Base-by-base conservation (phyloP, 37 sponge, comb jelly and placozoan species). In the Theonella swinhoei region DNA sequence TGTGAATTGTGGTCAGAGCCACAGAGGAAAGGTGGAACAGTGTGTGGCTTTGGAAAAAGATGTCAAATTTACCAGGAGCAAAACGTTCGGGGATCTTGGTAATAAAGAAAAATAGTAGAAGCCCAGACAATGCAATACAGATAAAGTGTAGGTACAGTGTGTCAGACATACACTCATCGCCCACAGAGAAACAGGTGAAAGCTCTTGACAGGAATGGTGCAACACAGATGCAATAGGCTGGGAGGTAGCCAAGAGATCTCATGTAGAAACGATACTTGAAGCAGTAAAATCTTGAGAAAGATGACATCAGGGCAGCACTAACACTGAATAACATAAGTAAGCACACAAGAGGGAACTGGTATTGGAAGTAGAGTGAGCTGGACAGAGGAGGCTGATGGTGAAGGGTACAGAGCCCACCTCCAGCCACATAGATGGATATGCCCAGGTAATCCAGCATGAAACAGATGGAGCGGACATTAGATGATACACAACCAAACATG, bases 41-140 rank as follows among this genome's bases (percentile, higher is more conserved):
- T 64, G 92, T 93, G 77, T 97, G 98, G 41, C 94, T 93, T 25
- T 95, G 91, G 23, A 89, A 89, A 60, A 88, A 35, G 26, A 79
- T 59, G 66, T 97, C 94, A 74, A 93, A 97, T 61, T 39, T 83
- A 34, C 95, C 94, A 20, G 98, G 98, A 0, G 65, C 64, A 3
- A 95, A 72, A 1, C 91, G 74, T 68, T 97, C 98, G 0, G 98
- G 98, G 19, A 97, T 65, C 63, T 91, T 95, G n/a, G 86, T 82
- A 0, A 86, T 88, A 78, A 92, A 92, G 78, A 93, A 89, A 61
- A 97, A 89, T 7, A 64, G 62, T 0, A 84, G 34, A 5, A 82
- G 0, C 2, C 77, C 26, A 11, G 74, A 71, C 2, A 88, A 30
- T 0, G 86, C 8, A n/a, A 67, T 35, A 0, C 42, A 8, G 0